These are phyloP conservation scores for Heliconius eleuchia DNA, from an alignment of 1,140 invertebrate species.

Conservation along the genomic window DNA sequence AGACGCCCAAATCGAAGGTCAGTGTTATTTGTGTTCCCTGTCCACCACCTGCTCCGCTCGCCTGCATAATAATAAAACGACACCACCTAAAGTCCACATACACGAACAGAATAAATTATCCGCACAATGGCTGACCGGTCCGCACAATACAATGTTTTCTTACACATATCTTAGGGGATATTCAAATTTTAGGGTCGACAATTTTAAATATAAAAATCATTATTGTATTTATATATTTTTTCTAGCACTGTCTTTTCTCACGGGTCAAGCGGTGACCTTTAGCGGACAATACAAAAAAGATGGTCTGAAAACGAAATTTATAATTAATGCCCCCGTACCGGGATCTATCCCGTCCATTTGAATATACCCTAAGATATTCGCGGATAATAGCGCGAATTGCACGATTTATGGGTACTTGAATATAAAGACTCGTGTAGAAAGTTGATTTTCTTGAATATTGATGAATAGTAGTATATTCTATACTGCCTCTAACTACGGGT, in stretches of 20 bases:
- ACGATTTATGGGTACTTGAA: constrained; percentile 64
- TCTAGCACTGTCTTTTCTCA: constrained; percentile 68
- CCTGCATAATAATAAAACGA: constrained; percentile 69
- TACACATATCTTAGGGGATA: constrained; percentile 63
- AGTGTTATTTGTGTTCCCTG: constrained; percentile 58
- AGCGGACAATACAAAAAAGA: constrained; percentile 63
- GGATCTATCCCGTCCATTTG: constrained; percentile 53
- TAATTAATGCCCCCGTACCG: constrained; percentile 67
- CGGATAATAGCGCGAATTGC: constrained; percentile 64
- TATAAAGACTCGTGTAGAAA: constrained; percentile 56
- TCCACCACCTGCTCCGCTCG: constrained; percentile 65
- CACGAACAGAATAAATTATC: constrained; percentile 69
- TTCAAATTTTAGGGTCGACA: constrained; percentile 78
- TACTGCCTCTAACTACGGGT: constrained; percentile 30
- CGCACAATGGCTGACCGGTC: constrained; percentile 64
- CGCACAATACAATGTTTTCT: constrained; percentile 72
- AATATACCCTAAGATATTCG: constrained; percentile 44
- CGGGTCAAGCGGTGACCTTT: constrained; percentile 77
- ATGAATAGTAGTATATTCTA: constrained; percentile 46
- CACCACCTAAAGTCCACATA: constrained; percentile 50
- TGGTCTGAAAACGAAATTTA: constrained; percentile 60
- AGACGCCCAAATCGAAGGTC: constrained; percentile 53
- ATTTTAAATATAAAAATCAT: constrained; percentile 66
- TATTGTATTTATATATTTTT: constrained; percentile 48
- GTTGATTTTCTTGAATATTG: constrained; percentile 77